These are phyloP conservation scores for Brachyistius frenatus DNA, from an alignment of 2,113 vertebrate species.

Conservation along the genomic window DNA sequence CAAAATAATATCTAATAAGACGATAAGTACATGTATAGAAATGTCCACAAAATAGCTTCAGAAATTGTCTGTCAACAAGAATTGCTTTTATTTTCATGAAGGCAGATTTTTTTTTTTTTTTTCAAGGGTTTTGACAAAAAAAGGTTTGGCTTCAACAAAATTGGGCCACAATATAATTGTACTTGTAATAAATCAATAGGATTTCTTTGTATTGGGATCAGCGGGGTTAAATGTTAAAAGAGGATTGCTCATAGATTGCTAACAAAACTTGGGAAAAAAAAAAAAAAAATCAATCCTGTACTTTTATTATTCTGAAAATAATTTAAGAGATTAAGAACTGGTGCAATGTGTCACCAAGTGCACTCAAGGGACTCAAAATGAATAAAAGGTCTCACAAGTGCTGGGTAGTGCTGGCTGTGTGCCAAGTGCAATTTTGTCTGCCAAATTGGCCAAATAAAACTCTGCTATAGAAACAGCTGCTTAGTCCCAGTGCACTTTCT, in stretches of 20 bases:
- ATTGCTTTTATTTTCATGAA: too few species aligned
- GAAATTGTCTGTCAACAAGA: too few species aligned
- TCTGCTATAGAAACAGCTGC: constrained; percentile 18
- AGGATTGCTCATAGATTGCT: background rate
- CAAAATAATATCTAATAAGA: too few species aligned
- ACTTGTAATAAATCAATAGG: background rate
- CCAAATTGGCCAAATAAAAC: constrained; percentile 35
- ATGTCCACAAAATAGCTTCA: too few species aligned
- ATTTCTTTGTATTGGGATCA: background rate
- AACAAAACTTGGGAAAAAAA: background rate
- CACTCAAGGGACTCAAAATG: constrained; percentile 5
- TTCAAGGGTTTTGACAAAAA: too few species aligned
- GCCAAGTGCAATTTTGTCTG: constrained; percentile 43
- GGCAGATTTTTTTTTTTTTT: too few species aligned
- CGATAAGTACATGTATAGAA: too few species aligned
- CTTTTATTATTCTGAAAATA: constrained; percentile 29
- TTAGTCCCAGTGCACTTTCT: constrained; percentile 43
- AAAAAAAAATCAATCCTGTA: constrained; percentile 7
- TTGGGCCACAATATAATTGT: too few species aligned
- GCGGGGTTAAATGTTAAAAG: background rate
- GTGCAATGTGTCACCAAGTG: constrained; percentile 20
- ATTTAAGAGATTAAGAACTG: constrained; percentile 14
- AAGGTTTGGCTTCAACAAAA: too few species aligned
- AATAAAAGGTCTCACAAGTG: constrained; percentile 40
- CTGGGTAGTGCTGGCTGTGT: background rate